These are phyloP conservation scores for Ptilorrhoa leucosticta DNA, from an alignment of 2,113 vertebrate species.

Conservation along the genomic window DNA sequence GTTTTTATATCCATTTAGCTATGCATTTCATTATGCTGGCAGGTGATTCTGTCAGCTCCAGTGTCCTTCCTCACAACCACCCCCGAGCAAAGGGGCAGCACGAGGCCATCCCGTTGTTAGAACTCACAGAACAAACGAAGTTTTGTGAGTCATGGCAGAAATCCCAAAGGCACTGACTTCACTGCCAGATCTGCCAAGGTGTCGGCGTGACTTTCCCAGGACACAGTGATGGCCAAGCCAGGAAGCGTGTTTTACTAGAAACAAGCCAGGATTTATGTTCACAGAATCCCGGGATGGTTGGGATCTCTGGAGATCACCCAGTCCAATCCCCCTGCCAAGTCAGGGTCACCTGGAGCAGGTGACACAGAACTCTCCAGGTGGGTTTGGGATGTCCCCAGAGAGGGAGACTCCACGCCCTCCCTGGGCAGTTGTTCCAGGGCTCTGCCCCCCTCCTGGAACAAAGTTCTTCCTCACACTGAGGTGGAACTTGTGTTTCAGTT, in stretches of 20 bases:
- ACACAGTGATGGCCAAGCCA: neutral
- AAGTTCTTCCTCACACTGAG: neutral
- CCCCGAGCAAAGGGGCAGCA: neutral
- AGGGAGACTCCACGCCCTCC: neutral
- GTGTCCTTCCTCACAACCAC: neutral
- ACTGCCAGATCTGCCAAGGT: neutral
- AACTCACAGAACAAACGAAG: neutral
- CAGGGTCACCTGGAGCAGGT: neutral
- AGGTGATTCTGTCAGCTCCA: neutral
- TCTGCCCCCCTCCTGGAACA: neutral
- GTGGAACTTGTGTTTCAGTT: neutral
- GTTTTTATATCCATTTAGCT: neutral
- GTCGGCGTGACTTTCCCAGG: neutral
- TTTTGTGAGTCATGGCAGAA: neutral
- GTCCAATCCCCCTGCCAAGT: accelerated
- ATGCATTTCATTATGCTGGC: conserved; percentile 11
- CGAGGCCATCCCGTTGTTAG: neutral
- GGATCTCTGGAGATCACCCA: neutral
- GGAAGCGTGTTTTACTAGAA: neutral
- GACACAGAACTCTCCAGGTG: neutral
- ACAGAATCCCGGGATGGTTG: neutral
- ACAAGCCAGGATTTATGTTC: neutral
- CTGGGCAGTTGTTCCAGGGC: neutral
- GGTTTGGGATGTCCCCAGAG: neutral
- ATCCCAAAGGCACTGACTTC: neutral